phyloP scores from a whole-genome alignment of 2,113 vertebrate genomes.

The Rallus limicola region DNA sequence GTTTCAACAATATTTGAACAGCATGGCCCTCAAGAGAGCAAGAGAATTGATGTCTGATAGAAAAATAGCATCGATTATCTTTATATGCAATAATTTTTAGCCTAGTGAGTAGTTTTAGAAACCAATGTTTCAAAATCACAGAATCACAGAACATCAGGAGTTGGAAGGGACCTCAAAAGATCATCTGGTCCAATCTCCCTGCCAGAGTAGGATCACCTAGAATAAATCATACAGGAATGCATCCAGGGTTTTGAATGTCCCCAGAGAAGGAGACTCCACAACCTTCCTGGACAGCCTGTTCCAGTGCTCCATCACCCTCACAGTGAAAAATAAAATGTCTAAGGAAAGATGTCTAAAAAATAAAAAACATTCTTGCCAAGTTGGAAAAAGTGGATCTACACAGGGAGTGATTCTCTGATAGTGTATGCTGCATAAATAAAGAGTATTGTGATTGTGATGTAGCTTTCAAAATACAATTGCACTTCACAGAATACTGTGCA shows the following conservation, averaged over 20 bases:
- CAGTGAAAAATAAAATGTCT: too few relatives aligned
- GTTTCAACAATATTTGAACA: not conserved
- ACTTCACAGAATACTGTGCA: not conserved
- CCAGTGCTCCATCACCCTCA: too few relatives aligned
- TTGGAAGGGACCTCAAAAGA: too few relatives aligned
- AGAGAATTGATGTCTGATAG: not conserved
- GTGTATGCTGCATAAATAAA: not conserved
- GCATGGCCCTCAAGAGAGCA: not conserved
- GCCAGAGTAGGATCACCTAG: too few relatives aligned
- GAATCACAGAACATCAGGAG: too few relatives aligned
- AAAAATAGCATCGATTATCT: not conserved
- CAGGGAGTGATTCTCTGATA: not conserved
- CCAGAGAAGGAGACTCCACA: too few relatives aligned
- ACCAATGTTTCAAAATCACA: not conserved
- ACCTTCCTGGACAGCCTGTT: too few relatives aligned
- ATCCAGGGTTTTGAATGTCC: too few relatives aligned
- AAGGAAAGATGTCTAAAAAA: not conserved
- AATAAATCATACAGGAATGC: too few relatives aligned
- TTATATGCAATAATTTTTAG: not conserved
- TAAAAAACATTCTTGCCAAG: not conserved
- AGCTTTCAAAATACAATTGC: not conserved
- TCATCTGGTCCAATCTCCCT: too few relatives aligned
- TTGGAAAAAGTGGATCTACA: not conserved
- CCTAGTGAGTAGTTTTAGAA: not conserved
- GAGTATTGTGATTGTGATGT: not conserved